Evolutionary conservation across 2,113 vertebrate genomes (phyloP), one percentile per base, ranked within the genome.

Genomic region (Hystrix cristata): DNA sequence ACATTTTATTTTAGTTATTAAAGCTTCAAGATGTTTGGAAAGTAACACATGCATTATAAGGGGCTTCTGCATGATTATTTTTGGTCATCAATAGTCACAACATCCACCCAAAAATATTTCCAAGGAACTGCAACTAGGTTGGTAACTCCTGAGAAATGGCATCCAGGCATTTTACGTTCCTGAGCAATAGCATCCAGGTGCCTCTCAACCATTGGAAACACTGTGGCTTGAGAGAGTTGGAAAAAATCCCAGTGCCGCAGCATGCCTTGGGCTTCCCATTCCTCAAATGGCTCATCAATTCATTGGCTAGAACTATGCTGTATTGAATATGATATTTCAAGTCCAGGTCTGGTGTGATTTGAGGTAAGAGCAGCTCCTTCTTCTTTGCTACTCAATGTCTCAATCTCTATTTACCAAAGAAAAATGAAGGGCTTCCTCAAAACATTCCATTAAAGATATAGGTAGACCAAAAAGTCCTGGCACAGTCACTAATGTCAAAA

Each of bases 41-140:
- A 92, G 23, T 48, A 15, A 53, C 9, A 29, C 18, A 46, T 43
- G 19, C 53, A 78, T 95, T 93, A 69, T 78, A 90, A 95, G 43
- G 55, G 18, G 4, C 46, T 87, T 78, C 65, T 78, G 34, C 13
- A 31, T 88, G 51, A 92, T 94, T 89, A 57, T 67, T 82, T 96
- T 83, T 60, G 80, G 29, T 94, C 83, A 72, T 65, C 3, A 79
- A 48, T 81, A 72, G 76, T 89, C 46, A 92, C 25, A 83, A 95
- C 93, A 31, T 64, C 16, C 76, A 91, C 93, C 21, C 6, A 71
- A 90, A 96, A 87, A 23, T 90, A 95, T 74, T 92, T 87, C 69
- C 16, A 48, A 74, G 38, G 16, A 96, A 5, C 18, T 91, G n/a
- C 60, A 87, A 86, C 10, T 38, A 88, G 13, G 71, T 5, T 90